Conservation (phyloP, 53 echinoderm and acorn worm species). For the Echinometra lucunter region DNA sequence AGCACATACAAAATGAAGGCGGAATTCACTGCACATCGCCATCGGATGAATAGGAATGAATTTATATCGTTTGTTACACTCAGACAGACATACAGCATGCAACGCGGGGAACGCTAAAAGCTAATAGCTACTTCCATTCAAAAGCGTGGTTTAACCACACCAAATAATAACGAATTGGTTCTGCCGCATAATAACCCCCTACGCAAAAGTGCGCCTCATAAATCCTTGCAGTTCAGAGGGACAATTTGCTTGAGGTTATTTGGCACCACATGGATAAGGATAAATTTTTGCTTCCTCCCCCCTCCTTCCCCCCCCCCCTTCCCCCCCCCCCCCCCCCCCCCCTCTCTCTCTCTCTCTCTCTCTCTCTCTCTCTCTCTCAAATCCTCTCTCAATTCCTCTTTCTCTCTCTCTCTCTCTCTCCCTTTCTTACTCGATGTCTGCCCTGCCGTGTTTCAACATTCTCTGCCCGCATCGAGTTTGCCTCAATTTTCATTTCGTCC, state of each 20-base stretch:
- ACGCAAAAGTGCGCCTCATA: neutral
- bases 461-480: too few species aligned
- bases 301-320: neutral
- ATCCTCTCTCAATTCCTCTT: neutral
- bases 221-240: constrained; percentile 24
- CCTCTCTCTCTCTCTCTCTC: neutral
- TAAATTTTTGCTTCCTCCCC: neutral
- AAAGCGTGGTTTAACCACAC: neutral
- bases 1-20: neutral
- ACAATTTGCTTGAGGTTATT: constrained; percentile 17
- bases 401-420: neutral
- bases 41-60: neutral
- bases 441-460: too few species aligned
- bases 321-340: neutral
- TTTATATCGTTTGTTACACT: neutral
- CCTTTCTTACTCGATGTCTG: neutral
- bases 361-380: neutral
- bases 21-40: neutral
- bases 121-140: constrained; percentile 24
- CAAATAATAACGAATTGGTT: constrained; percentile 9
- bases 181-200: neutral
- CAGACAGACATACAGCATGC: neutral
- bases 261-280: neutral
- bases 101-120: neutral
- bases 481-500: too few species aligned